Percentiles rank a stretch among this genome's conserved stretches.
phyloP scores from a whole-genome alignment of 2,113 vertebrate species.

The Hippocampus comes region DNA sequence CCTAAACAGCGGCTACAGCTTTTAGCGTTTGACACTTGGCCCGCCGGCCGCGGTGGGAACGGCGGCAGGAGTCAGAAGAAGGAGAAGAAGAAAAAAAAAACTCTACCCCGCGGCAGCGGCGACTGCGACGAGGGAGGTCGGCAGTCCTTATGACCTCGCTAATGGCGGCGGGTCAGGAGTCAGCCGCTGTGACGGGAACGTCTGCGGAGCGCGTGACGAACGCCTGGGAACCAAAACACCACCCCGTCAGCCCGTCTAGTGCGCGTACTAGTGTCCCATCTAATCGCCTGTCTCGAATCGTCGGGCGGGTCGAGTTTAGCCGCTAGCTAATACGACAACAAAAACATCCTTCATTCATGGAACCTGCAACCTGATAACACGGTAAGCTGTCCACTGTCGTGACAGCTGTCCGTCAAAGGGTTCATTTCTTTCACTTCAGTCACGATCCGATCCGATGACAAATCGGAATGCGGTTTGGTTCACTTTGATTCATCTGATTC shows the following conservation, averaged over 20 bases:
- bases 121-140: slow-evolving; percentile 23
- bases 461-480: too few relatives aligned
- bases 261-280: slow-evolving; percentile 32
- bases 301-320: slow-evolving; percentile 5
- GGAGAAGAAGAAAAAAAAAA: not conserved
- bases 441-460: too few relatives aligned
- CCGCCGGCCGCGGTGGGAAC: not conserved
- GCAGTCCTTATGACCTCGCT: slow-evolving; percentile 59
- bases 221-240: slow-evolving; percentile 66
- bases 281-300: slow-evolving; percentile 37
- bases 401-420: too few relatives aligned
- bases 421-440: too few relatives aligned
- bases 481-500: too few relatives aligned
- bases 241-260: slow-evolving; percentile 67
- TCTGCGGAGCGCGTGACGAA: slow-evolving; percentile 59
- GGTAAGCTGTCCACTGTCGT: too few relatives aligned
- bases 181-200: slow-evolving; percentile 58
- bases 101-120: slow-evolving; percentile 14
- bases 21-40: slow-evolving; percentile 71
- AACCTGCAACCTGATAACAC: too few relatives aligned
- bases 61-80: not conserved
- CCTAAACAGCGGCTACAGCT: slow-evolving; percentile 58
- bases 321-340: not conserved
- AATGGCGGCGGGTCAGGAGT: slow-evolving; percentile 71
- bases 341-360: not conserved